These are phyloP conservation scores for Perca fluviatilis DNA, from an alignment of 2,113 vertebrate genomes.

Conservation along the genomic window DNA sequence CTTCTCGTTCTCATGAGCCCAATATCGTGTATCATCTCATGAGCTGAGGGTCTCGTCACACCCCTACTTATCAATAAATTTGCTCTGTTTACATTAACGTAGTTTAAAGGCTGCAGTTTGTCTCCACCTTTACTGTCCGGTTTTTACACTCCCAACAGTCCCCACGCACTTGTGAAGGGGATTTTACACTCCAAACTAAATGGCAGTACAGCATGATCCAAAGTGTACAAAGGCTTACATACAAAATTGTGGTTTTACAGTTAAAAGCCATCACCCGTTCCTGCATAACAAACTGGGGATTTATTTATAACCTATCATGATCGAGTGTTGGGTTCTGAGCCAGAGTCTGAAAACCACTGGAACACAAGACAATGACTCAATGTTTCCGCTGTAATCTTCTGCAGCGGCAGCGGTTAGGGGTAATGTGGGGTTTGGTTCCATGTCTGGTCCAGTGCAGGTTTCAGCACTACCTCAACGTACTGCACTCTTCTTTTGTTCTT, in stretches of 20 bases:
- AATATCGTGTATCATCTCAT: no score
- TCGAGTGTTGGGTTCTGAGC: conserved; percentile 28
- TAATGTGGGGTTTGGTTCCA: conserved; percentile 33
- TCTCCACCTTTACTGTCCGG: background rate
- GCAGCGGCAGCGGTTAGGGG: conserved; percentile 7
- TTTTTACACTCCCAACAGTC: background rate
- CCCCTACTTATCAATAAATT: background rate
- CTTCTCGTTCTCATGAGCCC: no score
- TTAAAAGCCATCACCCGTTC: conserved; percentile 26
- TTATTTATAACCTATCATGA: conserved; percentile 33
- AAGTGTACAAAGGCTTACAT: conserved; percentile 5
- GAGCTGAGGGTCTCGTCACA: no score
- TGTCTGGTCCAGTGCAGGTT: conserved; percentile 14
- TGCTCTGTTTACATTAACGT: background rate
- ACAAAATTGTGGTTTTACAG: conserved; percentile 27
- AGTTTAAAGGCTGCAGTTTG: background rate
- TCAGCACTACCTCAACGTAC: background rate
- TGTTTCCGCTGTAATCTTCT: conserved; percentile 53
- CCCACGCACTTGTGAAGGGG: background rate
- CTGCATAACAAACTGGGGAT: conserved; percentile 29
- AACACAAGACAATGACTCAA: conserved; percentile 58
- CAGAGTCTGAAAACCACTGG: conserved; percentile 41
- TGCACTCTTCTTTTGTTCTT: background rate
- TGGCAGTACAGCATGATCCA: conserved; percentile 2
- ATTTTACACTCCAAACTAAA: conserved; percentile 20